Conservation (phyloP, 2,113 vertebrate species). For the Mohoua ochrocephala region DNA sequence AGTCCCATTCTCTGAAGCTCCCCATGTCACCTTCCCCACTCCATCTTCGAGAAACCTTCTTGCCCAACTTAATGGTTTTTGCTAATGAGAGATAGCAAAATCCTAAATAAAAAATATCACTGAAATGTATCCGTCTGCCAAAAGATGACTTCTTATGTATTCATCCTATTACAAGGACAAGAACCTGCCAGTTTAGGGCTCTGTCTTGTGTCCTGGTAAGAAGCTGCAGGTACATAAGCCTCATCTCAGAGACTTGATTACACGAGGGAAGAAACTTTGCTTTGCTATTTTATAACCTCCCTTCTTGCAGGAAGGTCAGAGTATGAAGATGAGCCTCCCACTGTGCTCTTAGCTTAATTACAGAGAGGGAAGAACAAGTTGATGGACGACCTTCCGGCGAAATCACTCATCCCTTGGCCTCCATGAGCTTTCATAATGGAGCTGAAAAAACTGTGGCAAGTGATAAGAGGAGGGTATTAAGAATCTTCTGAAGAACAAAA, state of each 20-base stretch:
- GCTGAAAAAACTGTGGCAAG: background rate
- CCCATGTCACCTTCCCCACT: background rate
- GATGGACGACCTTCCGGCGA: constrained; percentile 3
- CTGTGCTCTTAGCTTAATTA: constrained; percentile 37
- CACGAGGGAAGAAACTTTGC: background rate
- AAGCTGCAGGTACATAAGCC: background rate
- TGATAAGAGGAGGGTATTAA: background rate
- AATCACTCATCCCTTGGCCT: constrained; percentile 1
- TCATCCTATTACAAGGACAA: background rate
- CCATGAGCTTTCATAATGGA: background rate
- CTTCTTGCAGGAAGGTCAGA: constrained; percentile 2
- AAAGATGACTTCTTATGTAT: background rate
- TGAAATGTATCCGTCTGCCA: background rate
- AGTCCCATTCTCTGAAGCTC: background rate
- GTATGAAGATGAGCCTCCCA: constrained; percentile 20
- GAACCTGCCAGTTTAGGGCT: background rate
- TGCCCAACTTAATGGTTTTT: background rate
- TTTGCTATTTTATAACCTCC: background rate
- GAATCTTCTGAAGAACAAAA: background rate
- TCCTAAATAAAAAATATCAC: background rate
- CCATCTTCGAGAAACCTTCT: background rate
- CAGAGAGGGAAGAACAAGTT: background rate
- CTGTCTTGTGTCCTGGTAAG: background rate
- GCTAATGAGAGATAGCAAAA: background rate
- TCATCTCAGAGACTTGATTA: background rate